Base-by-base conservation (phyloP, 2,888 invertebrate genomes). In the Meiosimyza decipiens region DNA sequence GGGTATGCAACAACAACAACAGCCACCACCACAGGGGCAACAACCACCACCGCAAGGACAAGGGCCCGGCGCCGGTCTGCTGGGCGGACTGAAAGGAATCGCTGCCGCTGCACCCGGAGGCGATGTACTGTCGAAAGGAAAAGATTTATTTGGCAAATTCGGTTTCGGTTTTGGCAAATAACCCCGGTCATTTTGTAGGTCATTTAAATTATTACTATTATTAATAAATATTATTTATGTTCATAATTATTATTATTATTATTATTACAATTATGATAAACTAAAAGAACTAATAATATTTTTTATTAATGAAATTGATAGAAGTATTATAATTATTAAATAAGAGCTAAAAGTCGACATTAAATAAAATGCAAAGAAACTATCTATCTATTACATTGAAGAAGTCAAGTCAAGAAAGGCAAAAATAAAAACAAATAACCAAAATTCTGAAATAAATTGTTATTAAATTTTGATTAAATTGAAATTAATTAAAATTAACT, bases 91-190 rank as follows among this genome's bases (percentile, higher is more conserved):
- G 85, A 95, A 95, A 88, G 91, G 95, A 86, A 92, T 94, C 81
- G 95, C 95, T 86, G 95, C 95, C 89, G 94, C 95, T 72, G 86
- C 85, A 79, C 94, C 95, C 80, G 95, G 95, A 77, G 95, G 95
- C 82, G 95, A 95, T 86, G 95, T 96, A 80, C 90, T 96, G 81
- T 95, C 95, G 84, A 96, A 96, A 88, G 96, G 96, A 83, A 96
- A 96, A 89, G 96, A 96, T 89, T 92, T 96, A 79, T 95, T 96
- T 87, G 84, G 84, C 65, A 84, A 84, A 79, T 96, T 96, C 88
- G 96, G 96, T 93, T 96, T 96, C 88, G 96, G 96, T 79, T 91
- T 96, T 83, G 92, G 92, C 84, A 91, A 91, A 91, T 91, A 91
- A 90, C 87, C 86, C 86, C 84, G 84, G 86, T 84, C 85, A 85